A percentile compares a stretch with the other conserved stretches of the same genome.
Conservation (phyloP, 2,888 invertebrate species). For the Zygaena filipendulae region DNA sequence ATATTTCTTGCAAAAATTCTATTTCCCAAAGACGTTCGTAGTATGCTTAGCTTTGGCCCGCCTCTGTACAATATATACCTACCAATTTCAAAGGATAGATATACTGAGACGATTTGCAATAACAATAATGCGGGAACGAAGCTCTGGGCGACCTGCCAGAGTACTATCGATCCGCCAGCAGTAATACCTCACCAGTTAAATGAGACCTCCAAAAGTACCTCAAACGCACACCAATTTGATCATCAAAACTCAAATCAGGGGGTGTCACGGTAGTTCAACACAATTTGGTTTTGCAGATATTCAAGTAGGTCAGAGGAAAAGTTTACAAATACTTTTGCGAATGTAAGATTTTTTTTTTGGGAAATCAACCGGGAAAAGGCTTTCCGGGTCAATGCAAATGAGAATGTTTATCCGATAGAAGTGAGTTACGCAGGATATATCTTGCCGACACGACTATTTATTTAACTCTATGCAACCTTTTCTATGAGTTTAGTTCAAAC, state of each 20-base stretch:
- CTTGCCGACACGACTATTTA: too few species aligned
- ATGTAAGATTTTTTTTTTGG: constrained; percentile 49
- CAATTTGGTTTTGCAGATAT: constrained; percentile 41
- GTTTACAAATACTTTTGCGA: constrained; percentile 56
- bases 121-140: constrained; percentile 64
- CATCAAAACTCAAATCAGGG: constrained; percentile 24
- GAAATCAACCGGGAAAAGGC: constrained; percentile 45
- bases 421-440: constrained; percentile 23
- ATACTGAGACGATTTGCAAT: constrained; percentile 47
- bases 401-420: constrained; percentile 41
- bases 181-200: constrained; percentile 37
- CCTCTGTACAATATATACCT: too few species aligned
- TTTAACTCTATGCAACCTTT: too few species aligned
- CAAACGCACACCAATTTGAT: constrained; percentile 29
- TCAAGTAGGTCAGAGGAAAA: constrained; percentile 68
- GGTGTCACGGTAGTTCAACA: constrained; percentile 32
- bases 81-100: constrained; percentile 47
- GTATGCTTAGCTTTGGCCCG: too few species aligned
- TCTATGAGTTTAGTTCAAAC: too few species aligned
- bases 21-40: too few species aligned
- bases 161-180: constrained; percentile 52
- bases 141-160: constrained; percentile 67
- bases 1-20: too few species aligned
- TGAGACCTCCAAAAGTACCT: constrained; percentile 44
- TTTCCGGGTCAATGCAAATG: constrained; percentile 60